Evolutionary conservation across 2,113 vertebrate species (phyloP).

Genomic region (Lepisosteus osseus): DNA sequence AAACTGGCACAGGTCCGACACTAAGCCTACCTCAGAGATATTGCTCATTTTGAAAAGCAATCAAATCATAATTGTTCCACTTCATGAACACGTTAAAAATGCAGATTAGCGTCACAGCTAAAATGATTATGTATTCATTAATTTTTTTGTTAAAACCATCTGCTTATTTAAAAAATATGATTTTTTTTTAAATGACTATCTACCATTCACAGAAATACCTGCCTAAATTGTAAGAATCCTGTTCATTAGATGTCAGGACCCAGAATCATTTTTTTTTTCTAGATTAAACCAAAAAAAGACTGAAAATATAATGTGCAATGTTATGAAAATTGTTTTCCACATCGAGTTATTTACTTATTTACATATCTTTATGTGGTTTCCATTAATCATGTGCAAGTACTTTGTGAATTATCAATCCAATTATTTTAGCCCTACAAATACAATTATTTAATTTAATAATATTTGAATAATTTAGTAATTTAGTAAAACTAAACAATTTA

Average conservation of each 20-base stretch:
- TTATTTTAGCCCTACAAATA: no score
- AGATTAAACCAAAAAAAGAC: no score
- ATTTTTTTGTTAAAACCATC: conserved; percentile 64
- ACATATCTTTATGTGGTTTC: no score
- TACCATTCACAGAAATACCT: conserved; percentile 32
- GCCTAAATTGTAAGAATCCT: conserved; percentile 2
- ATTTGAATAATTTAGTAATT: no score
- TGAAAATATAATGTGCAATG: no score
- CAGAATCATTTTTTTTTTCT: no score
- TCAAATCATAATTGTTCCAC: conserved; percentile 69
- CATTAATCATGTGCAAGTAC: no score
- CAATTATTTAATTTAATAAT: no score
- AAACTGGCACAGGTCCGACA: conserved; percentile 60
- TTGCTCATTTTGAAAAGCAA: conserved; percentile 61
- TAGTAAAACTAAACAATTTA: no score
- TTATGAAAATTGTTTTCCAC: no score
- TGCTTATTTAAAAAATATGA: conserved; percentile 59
- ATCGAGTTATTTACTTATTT: no score
- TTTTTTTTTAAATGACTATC: conserved; percentile 39
- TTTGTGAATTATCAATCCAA: no score
- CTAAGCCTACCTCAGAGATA: conserved; percentile 61
- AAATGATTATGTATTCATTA: conserved; percentile 63
- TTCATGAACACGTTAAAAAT: conserved; percentile 56
- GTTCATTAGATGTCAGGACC: conserved; percentile 1
- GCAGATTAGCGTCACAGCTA: conserved; percentile 55